These are phyloP conservation scores for Atopsyche davidsoni DNA, from an alignment of 1,140 invertebrate species.

Conservation along the genomic window DNA sequence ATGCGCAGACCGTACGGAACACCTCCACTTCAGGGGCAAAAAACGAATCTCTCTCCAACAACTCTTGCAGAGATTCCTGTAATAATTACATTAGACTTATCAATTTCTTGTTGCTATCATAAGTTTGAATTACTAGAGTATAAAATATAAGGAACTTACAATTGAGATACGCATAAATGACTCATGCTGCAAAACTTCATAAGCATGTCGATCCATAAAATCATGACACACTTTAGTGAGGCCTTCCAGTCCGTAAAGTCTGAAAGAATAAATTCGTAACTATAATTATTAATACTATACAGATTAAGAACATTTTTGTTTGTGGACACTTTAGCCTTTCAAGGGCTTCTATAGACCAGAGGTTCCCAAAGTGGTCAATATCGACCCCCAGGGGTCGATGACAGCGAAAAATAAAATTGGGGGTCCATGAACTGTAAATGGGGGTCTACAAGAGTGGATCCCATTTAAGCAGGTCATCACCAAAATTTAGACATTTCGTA, in stretches of 20 bases:
- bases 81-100: slow-evolving; percentile 5
- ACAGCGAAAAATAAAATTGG: too few species aligned
- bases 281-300: too few species aligned
- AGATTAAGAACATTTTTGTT: too few species aligned
- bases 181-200: slow-evolving; percentile 75
- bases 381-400: too few species aligned
- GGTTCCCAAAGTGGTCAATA: too few species aligned
- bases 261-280: slow-evolving; percentile 31
- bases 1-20: slow-evolving; percentile 80
- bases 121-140: neutral
- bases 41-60: slow-evolving; percentile 91
- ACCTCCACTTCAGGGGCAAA: slow-evolving; percentile 94
- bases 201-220: slow-evolving; percentile 86
- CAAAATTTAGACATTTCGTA: too few species aligned
- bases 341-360: too few species aligned
- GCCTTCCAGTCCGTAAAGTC: slow-evolving; percentile 55
- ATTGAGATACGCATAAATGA: slow-evolving; percentile 79
- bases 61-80: slow-evolving; percentile 68
- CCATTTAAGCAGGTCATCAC: too few species aligned
- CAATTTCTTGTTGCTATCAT: neutral
- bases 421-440: too few species aligned
- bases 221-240: slow-evolving; percentile 62
- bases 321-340: too few species aligned
- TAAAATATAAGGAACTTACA: slow-evolving; percentile 49
- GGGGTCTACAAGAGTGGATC: too few species aligned